Percentiles rank a stretch among this genome's conserved stretches.
These are phyloP conservation scores for Nephrotoma appendiculata DNA, from an alignment of 2,888 invertebrate genomes.

Conservation along the genomic window DNA sequence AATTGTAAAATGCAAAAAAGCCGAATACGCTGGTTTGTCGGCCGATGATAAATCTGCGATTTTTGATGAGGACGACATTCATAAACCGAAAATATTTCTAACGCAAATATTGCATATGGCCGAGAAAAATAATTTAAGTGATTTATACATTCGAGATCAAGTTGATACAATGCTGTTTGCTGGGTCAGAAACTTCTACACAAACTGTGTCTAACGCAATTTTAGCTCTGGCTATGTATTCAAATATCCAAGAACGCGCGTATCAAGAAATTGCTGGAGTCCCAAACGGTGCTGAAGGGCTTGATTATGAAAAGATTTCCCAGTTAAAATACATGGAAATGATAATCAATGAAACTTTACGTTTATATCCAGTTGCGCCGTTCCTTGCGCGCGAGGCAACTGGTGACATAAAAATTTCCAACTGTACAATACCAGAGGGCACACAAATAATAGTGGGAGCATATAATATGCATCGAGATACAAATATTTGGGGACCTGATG, in stretches of 20 bases:
- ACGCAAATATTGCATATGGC: background rate
- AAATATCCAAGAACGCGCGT: constrained; percentile 17
- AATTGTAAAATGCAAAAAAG: background rate
- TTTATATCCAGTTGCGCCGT: constrained; percentile 24
- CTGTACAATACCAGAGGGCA: constrained; percentile 20
- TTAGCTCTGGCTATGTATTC: constrained; percentile 26
- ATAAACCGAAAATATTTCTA: constrained; percentile 1
- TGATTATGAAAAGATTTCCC: constrained; percentile 20
- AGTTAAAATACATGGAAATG: constrained; percentile 26
- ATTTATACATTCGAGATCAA: background rate
- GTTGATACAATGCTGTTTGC: background rate
- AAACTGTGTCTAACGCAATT: constrained; percentile 20
- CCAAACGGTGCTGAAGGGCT: constrained; percentile 16
- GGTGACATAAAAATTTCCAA: constrained; percentile 13
- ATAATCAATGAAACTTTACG: constrained; percentile 27
- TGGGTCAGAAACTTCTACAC: constrained; percentile 24
- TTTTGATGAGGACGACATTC: background rate
- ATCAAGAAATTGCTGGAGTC: constrained; percentile 6
- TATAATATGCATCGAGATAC: constrained; percentile 26
- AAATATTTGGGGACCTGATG: constrained; percentile 27
- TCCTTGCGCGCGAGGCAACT: constrained; percentile 21
- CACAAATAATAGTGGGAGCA: constrained; percentile 25
- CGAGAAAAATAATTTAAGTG: background rate
- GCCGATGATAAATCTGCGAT: background rate
- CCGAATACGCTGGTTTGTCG: background rate